These are phyloP conservation scores for Taenioides sp. DNA, from an alignment of 2,797 vertebrate genomes.

Conservation along the genomic window DNA sequence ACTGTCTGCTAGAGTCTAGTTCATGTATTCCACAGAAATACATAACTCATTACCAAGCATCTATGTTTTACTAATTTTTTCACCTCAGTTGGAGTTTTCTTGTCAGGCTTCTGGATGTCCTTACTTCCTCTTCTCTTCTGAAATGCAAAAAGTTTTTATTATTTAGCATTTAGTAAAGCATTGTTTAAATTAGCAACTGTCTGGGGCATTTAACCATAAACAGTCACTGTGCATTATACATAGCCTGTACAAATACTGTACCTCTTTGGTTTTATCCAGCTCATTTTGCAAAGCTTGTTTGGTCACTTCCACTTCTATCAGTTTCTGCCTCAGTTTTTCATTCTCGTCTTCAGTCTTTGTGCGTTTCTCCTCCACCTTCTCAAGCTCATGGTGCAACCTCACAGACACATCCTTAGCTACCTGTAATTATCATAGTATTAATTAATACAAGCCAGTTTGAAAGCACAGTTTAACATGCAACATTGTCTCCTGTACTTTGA, in stretches of 20 bases:
- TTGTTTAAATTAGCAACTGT: too few relatives aligned
- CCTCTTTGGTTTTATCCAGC: constrained; percentile 93
- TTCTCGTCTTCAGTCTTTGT: constrained; percentile 96
- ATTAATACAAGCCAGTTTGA: not conserved
- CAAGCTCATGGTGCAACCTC: constrained; percentile 94
- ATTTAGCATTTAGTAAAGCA: not conserved
- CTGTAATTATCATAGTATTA: constrained; percentile 59
- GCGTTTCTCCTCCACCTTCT: constrained; percentile 96
- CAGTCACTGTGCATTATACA: too few relatives aligned
- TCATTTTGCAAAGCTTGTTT: constrained; percentile 96
- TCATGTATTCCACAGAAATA: not conserved
- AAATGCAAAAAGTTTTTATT: constrained; percentile 26
- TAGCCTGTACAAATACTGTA: constrained; percentile 35
- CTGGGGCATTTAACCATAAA: too few relatives aligned
- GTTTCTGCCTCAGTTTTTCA: constrained; percentile 91
- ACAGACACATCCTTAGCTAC: constrained; percentile 97
- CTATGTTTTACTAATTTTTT: constrained; percentile 6
- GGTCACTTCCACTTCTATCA: constrained; percentile 93
- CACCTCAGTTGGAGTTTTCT: constrained; percentile 76
- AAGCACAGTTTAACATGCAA: not conserved
- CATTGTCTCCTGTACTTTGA: constrained; percentile 79
- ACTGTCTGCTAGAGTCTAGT: not conserved
- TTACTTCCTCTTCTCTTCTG: constrained; percentile 79
- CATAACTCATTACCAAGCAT: not conserved
- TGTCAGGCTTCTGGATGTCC: constrained; percentile 74